A percentile compares a stretch with the other conserved stretches of the same genome.
Conservation (phyloP, 2,797 vertebrate species). For the Danio choprae region DNA sequence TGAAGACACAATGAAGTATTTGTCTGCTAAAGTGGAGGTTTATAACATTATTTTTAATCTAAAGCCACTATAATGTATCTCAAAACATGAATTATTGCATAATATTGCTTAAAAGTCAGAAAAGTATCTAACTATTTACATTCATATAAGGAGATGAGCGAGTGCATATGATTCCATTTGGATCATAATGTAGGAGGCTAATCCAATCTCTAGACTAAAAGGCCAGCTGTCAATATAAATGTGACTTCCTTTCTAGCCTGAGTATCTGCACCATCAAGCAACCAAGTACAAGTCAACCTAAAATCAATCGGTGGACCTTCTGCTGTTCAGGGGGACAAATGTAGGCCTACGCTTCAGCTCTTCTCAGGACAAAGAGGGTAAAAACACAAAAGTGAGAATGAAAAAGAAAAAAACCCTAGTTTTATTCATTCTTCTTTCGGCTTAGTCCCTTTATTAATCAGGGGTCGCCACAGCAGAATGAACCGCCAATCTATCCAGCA, state of each 20-base stretch:
- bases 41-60: not conserved
- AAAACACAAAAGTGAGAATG: conserved; percentile 47
- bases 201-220: conserved; percentile 76
- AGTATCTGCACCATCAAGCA: conserved; percentile 32
- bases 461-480: too few relatives aligned
- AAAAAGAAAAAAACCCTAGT: conserved; percentile 44
- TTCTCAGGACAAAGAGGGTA: conserved; percentile 42
- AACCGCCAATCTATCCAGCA: too few relatives aligned
- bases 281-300: conserved; percentile 41
- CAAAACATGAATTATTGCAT: not conserved
- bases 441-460: too few relatives aligned
- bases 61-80: not conserved
- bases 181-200: conserved; percentile 75
- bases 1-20: conserved; percentile 6
- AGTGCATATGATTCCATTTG: conserved; percentile 71
- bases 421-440: too few relatives aligned
- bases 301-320: conserved; percentile 59
- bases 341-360: conserved; percentile 11
- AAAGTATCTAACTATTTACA: conserved; percentile 15
- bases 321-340: conserved; percentile 39
- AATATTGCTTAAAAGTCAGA: conserved; percentile 2
- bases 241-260: conserved; percentile 56
- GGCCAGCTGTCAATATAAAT: conserved; percentile 74
- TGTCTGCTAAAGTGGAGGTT: not conserved
- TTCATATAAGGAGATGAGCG: conserved; percentile 37